Evolutionary conservation across 2,888 invertebrate genomes (phyloP), one percentile per base, ranked within the genome.

Genomic region (Aquatica leii): DNA sequence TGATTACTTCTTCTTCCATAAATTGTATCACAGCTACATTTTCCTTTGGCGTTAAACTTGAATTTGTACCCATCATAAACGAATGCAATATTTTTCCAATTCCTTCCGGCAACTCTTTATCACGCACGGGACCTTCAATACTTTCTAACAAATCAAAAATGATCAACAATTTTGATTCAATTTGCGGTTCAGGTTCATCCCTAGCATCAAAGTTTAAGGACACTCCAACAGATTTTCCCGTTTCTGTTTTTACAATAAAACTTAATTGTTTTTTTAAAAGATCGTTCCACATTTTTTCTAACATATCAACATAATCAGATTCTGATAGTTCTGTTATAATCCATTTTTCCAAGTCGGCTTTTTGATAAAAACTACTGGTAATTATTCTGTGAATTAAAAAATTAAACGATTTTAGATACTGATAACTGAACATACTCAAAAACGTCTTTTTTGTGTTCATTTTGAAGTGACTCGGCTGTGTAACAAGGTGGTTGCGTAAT

Each of bases 1-100:
- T 82, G 67, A 93, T 80, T 2, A 90, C 90, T 70, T 92, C 90
- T 61, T 88, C 86, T 80, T 95, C 95, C 85, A 94, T 88, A 61
- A 88, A 89, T 65, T 88, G 86, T 82, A 95, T 93, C 5, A 92
- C 86, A 5, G 89, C 85, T 4, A 95, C 90, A 76, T 94, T 94
- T 76, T 94, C 91, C 51, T 88, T 87, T 0, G 92, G 77, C 59
- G 83, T 85, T 41, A 94, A 80, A 0, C 84, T 80, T 9, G 86
- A 83, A 65, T 86, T 86, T 0, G 93, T 94, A 1, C 91, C 92
- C 93, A 95, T 93, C 94, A 95, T 94, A 78, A 92, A 94, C 0
- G 90, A 90, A 75, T 95, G 94, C 0, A 94, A 84, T 43, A 94
- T 86, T 71, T 87, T 84, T n/a, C 89, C 89, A 68, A 85, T 82